These are phyloP conservation scores for Mus spicilegus DNA, from an alignment of 2,113 vertebrate genomes.

Conservation along the genomic window DNA sequence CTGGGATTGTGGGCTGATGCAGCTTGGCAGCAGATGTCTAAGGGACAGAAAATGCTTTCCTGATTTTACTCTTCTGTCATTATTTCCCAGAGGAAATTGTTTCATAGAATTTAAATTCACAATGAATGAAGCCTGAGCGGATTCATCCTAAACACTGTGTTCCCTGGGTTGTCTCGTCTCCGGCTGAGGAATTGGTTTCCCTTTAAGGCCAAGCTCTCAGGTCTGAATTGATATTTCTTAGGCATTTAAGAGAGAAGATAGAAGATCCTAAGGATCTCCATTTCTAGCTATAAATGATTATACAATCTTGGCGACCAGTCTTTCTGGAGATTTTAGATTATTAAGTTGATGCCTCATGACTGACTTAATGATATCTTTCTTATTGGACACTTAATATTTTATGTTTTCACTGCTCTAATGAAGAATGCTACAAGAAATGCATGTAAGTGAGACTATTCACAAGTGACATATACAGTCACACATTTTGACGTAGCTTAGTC, in stretches of 20 bases:
- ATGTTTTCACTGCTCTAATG: not conserved
- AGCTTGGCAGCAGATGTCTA: not conserved
- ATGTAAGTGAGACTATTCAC: not conserved
- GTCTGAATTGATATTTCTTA: not conserved
- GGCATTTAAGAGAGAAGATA: not conserved
- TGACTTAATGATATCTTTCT: not conserved
- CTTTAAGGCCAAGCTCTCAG: not conserved
- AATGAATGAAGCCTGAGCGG: not conserved
- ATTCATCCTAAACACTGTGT: not conserved
- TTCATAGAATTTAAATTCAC: not conserved
- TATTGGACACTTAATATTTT: not conserved
- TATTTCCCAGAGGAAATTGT: not conserved
- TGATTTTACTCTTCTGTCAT: conserved; percentile 25
- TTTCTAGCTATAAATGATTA: not conserved
- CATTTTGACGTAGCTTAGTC: not conserved
- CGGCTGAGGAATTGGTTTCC: not conserved
- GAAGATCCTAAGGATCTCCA: not conserved
- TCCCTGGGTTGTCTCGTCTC: not conserved
- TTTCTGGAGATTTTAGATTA: not conserved
- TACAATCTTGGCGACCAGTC: not conserved
- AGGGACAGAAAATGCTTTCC: not conserved
- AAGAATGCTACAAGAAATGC: not conserved
- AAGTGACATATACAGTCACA: not conserved
- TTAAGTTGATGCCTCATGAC: not conserved
- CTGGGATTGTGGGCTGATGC: not conserved